These are phyloP conservation scores for Lepidochrysops patricia DNA, from an alignment of 2,888 invertebrate species.

Conservation along the genomic window DNA sequence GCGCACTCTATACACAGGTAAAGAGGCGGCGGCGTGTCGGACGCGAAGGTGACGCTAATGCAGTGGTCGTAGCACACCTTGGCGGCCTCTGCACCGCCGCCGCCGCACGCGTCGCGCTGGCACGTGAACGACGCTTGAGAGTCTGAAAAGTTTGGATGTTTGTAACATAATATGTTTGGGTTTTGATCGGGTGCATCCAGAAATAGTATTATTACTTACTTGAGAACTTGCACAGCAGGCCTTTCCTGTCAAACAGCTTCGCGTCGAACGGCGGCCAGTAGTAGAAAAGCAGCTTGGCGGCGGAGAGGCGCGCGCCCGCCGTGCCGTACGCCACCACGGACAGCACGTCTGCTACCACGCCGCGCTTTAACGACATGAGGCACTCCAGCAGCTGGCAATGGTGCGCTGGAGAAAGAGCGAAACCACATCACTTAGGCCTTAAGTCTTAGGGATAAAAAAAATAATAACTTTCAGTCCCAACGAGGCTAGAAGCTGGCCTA, in stretches of 20 bases:
- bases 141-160: conserved; percentile 53
- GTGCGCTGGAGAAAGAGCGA: conserved; percentile 83
- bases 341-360: conserved; percentile 93
- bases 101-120: conserved; percentile 93
- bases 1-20: conserved; percentile 97
- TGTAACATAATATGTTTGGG: no score
- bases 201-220: no score
- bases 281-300: conserved; percentile 96
- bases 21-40: conserved; percentile 93
- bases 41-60: conserved; percentile 89
- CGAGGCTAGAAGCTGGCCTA: no score
- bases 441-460: no score
- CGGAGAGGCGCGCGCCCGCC: conserved; percentile 92
- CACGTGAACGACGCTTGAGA: conserved; percentile 88
- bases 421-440: no score
- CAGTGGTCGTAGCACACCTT: conserved; percentile 96
- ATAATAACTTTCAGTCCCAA: no score
- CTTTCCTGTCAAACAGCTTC: conserved; percentile 91
- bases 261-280: conserved; percentile 99
- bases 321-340: conserved; percentile 98
- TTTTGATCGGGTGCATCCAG: no score
- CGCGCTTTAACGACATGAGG: conserved; percentile 93
- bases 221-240: conserved; percentile 89
- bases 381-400: conserved; percentile 98
- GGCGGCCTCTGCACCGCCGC: conserved; percentile 88